phyloP scores from a whole-genome alignment of 1,140 invertebrate species.

The Nautilus pompilius region DNA sequence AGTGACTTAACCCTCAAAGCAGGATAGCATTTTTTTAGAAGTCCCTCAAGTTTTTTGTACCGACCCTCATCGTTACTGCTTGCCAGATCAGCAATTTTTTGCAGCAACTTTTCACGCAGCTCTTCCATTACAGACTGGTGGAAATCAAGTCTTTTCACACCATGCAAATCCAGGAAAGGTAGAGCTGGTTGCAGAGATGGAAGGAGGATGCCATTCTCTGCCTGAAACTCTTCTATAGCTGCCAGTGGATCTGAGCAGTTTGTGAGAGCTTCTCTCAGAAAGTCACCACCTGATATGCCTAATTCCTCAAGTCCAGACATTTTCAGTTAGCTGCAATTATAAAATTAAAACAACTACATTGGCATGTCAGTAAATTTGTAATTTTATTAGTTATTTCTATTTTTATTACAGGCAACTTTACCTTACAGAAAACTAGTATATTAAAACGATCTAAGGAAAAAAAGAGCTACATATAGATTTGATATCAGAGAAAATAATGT shows the following conservation, averaged over 20 bases:
- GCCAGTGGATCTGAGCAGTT: constrained; percentile 94
- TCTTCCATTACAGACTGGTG: constrained; percentile 94
- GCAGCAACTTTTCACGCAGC: constrained; percentile 81
- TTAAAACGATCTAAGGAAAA: no score
- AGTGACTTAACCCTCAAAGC: constrained; percentile 86
- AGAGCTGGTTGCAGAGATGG: constrained; percentile 91
- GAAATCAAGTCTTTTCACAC: constrained; percentile 86
- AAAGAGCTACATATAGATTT: no score
- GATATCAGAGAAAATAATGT: no score
- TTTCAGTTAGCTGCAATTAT: no score
- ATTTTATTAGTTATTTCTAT: no score
- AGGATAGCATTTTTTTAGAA: constrained; percentile 89
- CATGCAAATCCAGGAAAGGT: constrained; percentile 89
- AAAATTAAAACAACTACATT: no score
- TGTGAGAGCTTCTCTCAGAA: constrained; percentile 85
- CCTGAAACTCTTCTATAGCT: constrained; percentile 95
- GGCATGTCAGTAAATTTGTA: no score
- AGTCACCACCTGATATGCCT: constrained; percentile 86
- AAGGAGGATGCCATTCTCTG: constrained; percentile 87
- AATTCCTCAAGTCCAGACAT: constrained; percentile 76
- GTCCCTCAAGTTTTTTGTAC: constrained; percentile 84
- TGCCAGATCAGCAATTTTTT: constrained; percentile 84
- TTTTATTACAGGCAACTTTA: no score
- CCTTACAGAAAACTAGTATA: no score
- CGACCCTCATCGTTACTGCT: constrained; percentile 70